phyloP scores from a whole-genome alignment of 2,113 vertebrate species.

The Xerus inauris region DNA sequence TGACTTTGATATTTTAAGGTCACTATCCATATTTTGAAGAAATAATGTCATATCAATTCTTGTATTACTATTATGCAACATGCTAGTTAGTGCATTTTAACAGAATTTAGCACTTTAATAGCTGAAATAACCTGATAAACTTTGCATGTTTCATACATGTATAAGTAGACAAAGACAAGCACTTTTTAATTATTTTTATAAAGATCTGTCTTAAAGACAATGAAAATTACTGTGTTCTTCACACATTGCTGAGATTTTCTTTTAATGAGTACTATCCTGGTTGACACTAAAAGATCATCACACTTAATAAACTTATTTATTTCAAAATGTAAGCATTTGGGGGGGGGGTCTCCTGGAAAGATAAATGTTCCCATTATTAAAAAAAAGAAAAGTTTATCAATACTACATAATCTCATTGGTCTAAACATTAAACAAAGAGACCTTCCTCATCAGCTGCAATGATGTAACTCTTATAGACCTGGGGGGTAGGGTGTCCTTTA shows the following conservation, averaged over 20 bases:
- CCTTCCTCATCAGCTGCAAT: neutral
- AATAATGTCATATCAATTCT: neutral
- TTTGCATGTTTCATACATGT: neutral
- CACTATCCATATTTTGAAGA: neutral
- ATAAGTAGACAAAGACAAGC: neutral
- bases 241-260: neutral
- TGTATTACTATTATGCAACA: neutral
- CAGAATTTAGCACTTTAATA: neutral
- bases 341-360: neutral
- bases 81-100: neutral
- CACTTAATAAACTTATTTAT: neutral
- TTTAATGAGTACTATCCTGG: neutral
- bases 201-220: neutral
- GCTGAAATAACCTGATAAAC: neutral
- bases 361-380: neutral
- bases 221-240: neutral
- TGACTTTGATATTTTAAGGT: neutral
- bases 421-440: neutral
- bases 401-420: neutral
- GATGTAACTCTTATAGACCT: neutral
- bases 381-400: neutral
- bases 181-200: neutral
- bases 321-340: slow-evolving; percentile 5
- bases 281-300: neutral
- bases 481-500: too few species aligned